These are phyloP conservation scores for Metacarcinus magister DNA, from an alignment of 2,888 invertebrate genomes.

Conservation along the genomic window DNA sequence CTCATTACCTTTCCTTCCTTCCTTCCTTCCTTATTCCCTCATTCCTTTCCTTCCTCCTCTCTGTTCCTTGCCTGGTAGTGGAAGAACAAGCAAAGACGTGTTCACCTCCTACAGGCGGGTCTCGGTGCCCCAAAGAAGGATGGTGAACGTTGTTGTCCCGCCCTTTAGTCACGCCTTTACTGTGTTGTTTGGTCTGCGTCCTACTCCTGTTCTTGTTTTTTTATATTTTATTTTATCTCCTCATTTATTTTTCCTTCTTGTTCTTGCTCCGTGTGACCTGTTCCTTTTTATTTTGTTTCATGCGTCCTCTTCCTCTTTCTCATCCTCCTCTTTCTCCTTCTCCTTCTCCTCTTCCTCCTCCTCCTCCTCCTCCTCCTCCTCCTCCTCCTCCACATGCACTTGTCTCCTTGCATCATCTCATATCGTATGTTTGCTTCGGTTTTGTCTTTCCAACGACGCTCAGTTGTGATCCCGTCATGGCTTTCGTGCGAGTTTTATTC, in stretches of 20 bases:
- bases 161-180: neutral
- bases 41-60: neutral
- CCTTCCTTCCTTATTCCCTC: neutral
- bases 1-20: neutral
- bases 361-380: neutral
- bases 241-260: neutral
- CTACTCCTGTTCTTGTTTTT: no score
- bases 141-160: neutral
- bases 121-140: neutral
- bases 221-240: neutral
- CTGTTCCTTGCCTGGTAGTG: neutral
- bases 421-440: neutral
- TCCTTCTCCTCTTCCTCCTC: neutral
- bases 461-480: neutral
- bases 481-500: neutral
- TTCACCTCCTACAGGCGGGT: neutral
- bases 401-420: neutral
- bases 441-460: neutral
- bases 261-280: neutral
- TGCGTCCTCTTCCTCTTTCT: neutral
- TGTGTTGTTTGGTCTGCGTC: neutral
- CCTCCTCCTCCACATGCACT: neutral
- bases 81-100: neutral
- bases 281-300: neutral
- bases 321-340: neutral